phyloP scores from a whole-genome alignment of 2,888 invertebrate genomes.

The Polyploca ridens region DNA sequence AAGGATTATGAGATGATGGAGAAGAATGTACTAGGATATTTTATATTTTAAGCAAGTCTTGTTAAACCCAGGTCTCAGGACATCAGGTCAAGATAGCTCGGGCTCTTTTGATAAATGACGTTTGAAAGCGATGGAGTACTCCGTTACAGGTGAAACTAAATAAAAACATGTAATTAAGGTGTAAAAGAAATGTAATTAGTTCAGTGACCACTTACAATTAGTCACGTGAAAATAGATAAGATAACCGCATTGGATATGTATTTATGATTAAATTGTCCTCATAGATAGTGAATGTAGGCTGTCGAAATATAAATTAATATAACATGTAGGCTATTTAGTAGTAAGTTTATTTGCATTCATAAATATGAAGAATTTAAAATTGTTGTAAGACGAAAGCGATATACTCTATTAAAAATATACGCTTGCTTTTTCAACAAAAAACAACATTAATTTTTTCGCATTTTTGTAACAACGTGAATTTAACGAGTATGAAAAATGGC shows the following conservation, averaged over 20 bases:
- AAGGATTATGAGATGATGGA: too few relatives aligned
- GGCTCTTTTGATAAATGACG: too few relatives aligned
- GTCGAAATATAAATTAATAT: neutral
- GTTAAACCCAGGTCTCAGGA: too few relatives aligned
- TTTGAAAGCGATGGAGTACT: too few relatives aligned
- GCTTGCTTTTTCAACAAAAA: neutral
- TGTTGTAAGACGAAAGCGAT: too few relatives aligned
- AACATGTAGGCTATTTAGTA: too few relatives aligned
- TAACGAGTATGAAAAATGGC: neutral
- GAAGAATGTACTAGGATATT: too few relatives aligned
- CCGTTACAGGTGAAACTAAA: neutral
- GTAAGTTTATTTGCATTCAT: too few relatives aligned
- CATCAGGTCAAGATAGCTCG: too few relatives aligned
- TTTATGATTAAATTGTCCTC: neutral
- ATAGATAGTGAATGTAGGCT: constrained; percentile 3
- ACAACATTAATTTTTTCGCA: neutral
- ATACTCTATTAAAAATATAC: neutral
- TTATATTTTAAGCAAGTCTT: too few relatives aligned
- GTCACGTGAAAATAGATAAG: constrained; percentile 8
- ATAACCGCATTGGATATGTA: constrained; percentile 2
- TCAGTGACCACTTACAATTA: constrained; percentile 8
- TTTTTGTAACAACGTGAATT: neutral
- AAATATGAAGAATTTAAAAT: too few relatives aligned
- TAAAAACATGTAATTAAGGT: neutral
- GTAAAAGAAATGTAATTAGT: neutral